Conservation (phyloP, 1,140 invertebrate species). For the Bombus picipes region DNA sequence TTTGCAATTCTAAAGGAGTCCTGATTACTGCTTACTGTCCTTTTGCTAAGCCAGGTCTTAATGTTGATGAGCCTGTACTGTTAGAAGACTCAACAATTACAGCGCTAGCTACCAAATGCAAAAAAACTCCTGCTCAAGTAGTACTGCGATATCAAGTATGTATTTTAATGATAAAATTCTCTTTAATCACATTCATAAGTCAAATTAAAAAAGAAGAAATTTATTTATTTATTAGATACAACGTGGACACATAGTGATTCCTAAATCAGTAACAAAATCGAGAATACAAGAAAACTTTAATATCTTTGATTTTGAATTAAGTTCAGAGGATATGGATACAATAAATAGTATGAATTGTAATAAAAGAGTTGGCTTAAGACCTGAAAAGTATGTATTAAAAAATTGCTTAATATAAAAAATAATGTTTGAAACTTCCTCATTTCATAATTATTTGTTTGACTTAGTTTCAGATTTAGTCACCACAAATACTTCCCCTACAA, state of each 20-base stretch:
- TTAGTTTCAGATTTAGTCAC: neutral
- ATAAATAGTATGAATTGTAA: neutral
- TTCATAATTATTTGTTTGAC: neutral
- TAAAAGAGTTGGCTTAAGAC: neutral
- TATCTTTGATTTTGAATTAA: constrained; percentile 18
- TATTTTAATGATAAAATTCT: neutral
- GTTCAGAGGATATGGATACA: neutral
- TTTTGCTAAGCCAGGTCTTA: constrained; percentile 78
- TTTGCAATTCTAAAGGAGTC: constrained; percentile 85
- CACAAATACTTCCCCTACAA: constrained; percentile 4
- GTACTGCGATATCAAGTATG: constrained; percentile 80
- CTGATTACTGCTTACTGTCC: constrained; percentile 88
- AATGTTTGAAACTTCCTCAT: neutral
- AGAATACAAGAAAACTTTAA: constrained; percentile 15
- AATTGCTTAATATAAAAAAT: neutral
- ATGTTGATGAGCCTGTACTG: constrained; percentile 69
- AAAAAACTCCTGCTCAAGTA: constrained; percentile 88
- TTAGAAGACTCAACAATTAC: constrained; percentile 86
- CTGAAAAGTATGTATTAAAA: neutral
- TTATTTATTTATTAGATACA: constrained; percentile 12
- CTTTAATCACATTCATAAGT: neutral
- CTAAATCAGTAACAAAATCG: constrained; percentile 3
- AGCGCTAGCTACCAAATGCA: constrained; percentile 85
- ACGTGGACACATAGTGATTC: constrained; percentile 7
- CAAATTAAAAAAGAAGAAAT: neutral